phyloP scores from a whole-genome alignment of 2,797 vertebrate genomes.

The Brachymystax lenok region DNA sequence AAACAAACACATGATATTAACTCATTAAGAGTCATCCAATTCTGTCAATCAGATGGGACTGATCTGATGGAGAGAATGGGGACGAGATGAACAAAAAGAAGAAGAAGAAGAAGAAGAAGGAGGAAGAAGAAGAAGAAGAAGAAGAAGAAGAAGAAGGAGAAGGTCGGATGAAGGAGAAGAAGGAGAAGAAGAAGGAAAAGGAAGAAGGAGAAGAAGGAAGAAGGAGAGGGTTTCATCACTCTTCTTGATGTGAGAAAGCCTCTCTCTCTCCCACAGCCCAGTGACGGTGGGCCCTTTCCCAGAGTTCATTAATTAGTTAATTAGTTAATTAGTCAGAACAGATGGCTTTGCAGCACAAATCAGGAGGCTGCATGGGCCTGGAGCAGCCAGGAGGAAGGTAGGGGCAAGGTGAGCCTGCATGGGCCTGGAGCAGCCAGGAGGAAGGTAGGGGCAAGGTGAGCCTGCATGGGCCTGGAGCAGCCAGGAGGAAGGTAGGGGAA shows the following conservation, averaged over 20 bases:
- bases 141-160: neutral
- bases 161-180: neutral
- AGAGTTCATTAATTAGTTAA: conserved; percentile 83
- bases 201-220: neutral
- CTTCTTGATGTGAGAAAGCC: conserved; percentile 73
- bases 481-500: conserved; percentile 62
- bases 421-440: conserved; percentile 64
- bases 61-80: neutral
- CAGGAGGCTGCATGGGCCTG: conserved; percentile 66
- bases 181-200: neutral
- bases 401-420: conserved; percentile 69
- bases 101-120: neutral
- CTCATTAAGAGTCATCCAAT: conserved; percentile 1
- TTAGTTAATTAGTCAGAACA: conserved; percentile 81
- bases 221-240: conserved; percentile 59
- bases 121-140: neutral
- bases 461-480: conserved; percentile 65
- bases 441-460: conserved; percentile 66
- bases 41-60: neutral
- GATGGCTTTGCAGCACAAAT: conserved; percentile 78
- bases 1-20: conserved; percentile 26
- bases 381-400: conserved; percentile 66
- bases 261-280: conserved; percentile 51
- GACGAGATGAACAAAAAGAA: neutral
- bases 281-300: conserved; percentile 69